Conservation (phyloP, 2,113 vertebrate species). For the Silurus meridionalis region DNA sequence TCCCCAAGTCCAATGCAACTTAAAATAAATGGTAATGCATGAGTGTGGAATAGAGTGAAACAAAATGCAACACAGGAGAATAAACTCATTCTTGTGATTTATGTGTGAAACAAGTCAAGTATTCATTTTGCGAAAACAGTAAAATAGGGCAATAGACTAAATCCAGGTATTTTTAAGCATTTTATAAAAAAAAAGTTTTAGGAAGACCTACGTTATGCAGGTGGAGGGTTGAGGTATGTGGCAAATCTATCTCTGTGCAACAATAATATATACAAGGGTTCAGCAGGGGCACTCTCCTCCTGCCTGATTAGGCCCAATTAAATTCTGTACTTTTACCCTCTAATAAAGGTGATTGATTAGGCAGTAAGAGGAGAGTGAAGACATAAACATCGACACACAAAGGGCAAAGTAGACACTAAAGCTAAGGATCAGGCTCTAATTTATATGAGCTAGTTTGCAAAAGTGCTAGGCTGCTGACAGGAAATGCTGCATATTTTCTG, state of each 20-base stretch:
- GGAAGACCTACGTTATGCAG: background rate
- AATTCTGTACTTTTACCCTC: conserved; percentile 43
- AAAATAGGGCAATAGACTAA: background rate
- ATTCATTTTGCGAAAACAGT: background rate
- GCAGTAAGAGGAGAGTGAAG: conserved; percentile 5
- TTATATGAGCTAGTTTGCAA: conserved; percentile 4
- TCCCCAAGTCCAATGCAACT: conserved; percentile 30
- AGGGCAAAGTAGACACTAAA: conserved; percentile 4
- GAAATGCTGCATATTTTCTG: conserved; percentile 37
- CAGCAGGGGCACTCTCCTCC: conserved; percentile 31
- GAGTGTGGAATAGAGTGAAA: background rate
- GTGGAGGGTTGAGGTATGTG: background rate
- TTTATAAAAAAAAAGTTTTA: background rate
- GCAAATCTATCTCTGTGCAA: background rate
- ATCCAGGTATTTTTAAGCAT: background rate
- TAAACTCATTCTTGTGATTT: background rate
- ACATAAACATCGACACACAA: conserved; percentile 30
- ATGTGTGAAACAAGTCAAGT: background rate
- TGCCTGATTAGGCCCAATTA: conserved; percentile 47
- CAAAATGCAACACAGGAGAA: background rate
- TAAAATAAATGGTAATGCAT: conserved; percentile 23
- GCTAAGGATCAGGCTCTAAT: background rate
- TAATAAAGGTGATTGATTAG: conserved; percentile 52
- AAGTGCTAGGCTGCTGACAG: conserved; percentile 25
- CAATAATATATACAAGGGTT: conserved; percentile 38